Conservation (phyloP, 2,888 invertebrate species). For the Phalera bucephala region DNA sequence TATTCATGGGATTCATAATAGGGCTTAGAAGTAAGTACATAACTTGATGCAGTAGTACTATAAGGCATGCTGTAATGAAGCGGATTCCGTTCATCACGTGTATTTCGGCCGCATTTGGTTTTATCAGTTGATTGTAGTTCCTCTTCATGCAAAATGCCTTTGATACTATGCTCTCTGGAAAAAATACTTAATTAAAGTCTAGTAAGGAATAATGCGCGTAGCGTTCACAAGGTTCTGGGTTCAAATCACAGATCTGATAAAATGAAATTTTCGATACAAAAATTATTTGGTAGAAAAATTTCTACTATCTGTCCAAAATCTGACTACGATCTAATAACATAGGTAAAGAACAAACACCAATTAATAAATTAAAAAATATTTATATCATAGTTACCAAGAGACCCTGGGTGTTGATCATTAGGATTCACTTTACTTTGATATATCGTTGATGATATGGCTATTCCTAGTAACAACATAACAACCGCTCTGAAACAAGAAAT, state of each 20-base stretch:
- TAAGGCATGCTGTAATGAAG: constrained; percentile 11
- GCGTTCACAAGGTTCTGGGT: too few relatives aligned
- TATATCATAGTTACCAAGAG: constrained; percentile 1
- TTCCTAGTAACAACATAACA: neutral
- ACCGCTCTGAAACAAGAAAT: neutral
- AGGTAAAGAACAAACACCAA: too few relatives aligned
- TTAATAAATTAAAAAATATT: too few relatives aligned
- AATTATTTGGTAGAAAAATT: too few relatives aligned
- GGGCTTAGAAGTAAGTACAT: constrained; percentile 13
- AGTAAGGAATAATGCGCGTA: too few relatives aligned
- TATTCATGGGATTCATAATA: constrained; percentile 26
- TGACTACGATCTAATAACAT: too few relatives aligned
- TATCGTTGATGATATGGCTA: neutral
- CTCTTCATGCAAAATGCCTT: constrained; percentile 32
- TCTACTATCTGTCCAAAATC: too few relatives aligned
- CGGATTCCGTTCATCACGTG: constrained; percentile 32
- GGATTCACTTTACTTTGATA: neutral
- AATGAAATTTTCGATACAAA: too few relatives aligned
- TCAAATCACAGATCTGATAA: too few relatives aligned
- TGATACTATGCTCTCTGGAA: constrained; percentile 17
- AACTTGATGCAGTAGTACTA: constrained; percentile 24
- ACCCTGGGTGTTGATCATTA: neutral
- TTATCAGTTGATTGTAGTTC: constrained; percentile 32
- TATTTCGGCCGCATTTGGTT: constrained; percentile 30
- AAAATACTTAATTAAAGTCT: too few relatives aligned